Evolutionary conservation across 2,888 invertebrate genomes (phyloP).

Genomic region (Prosopocoilus inquinatus): DNA sequence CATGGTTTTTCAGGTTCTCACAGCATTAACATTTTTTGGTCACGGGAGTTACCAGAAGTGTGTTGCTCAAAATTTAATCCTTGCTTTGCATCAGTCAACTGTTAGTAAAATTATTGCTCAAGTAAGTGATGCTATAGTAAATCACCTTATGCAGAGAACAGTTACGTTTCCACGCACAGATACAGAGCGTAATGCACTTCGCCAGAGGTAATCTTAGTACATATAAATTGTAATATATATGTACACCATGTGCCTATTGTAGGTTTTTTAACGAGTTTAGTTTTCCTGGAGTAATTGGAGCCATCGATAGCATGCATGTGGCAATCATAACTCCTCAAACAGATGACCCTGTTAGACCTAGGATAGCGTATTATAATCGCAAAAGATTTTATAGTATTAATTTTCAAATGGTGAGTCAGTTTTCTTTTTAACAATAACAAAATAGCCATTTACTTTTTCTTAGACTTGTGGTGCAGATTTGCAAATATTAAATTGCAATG

Average conservation of each 20-base stretch:
- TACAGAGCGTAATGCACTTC: too few species aligned
- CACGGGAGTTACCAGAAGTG: conserved; percentile 6
- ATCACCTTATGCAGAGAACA: neutral
- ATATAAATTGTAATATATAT: too few species aligned
- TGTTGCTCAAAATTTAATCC: conserved; percentile 1
- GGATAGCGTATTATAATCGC: conserved; percentile 6
- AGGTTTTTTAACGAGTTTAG: neutral
- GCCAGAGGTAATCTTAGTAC: neutral
- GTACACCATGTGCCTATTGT: too few species aligned
- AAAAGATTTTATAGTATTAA: conserved; percentile 14
- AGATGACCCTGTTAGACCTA: conserved; percentile 4
- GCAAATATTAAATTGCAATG: conserved; percentile 7
- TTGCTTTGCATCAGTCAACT: conserved; percentile 6
- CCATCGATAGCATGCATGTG: conserved; percentile 10
- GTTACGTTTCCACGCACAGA: conserved; percentile 8
- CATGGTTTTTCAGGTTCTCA: too few species aligned
- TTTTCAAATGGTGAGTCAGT: conserved; percentile 10
- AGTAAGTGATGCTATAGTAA: conserved; percentile 5
- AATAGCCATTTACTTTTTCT: neutral
- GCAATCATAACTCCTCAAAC: conserved; percentile 12
- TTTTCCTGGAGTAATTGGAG: conserved; percentile 7
- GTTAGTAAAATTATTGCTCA: conserved; percentile 5
- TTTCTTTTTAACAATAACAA: neutral
- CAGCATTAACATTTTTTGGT: conserved; percentile 5
- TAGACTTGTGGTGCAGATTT: conserved; percentile 8